phyloP scores from a whole-genome alignment of 37 sponge, comb jelly and placozoan species.

The Cliona cf. orientalis region DNA sequence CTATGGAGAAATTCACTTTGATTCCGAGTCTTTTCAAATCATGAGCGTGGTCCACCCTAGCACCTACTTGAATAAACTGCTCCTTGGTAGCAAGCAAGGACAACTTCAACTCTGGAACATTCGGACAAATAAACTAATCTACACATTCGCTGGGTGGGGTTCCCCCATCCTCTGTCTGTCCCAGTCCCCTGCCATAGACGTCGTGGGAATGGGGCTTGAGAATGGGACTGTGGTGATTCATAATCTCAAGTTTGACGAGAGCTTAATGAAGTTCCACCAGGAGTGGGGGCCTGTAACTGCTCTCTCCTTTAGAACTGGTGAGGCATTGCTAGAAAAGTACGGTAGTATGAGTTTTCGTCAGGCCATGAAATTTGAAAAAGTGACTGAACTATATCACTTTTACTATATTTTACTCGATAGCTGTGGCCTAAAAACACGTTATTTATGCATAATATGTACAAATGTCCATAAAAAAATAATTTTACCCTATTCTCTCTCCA shows the following conservation, averaged over 20 bases:
- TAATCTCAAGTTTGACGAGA: slow-evolving; percentile 86
- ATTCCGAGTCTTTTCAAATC: slow-evolving; percentile 55
- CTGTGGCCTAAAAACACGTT: too few relatives aligned
- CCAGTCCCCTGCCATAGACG: slow-evolving; percentile 91
- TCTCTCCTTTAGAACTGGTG: slow-evolving; percentile 90
- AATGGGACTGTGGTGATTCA: slow-evolving; percentile 84
- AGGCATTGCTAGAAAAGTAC: not conserved
- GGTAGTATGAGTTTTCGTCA: not conserved
- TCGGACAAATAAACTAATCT: slow-evolving; percentile 70
- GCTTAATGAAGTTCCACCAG: slow-evolving; percentile 91
- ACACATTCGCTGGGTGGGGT: slow-evolving; percentile 87
- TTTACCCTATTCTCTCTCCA: not conserved
- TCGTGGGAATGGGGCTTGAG: slow-evolving; percentile 87
- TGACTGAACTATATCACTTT: too few relatives aligned
- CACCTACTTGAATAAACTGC: slow-evolving; percentile 97
- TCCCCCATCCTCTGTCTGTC: slow-evolving; percentile 64
- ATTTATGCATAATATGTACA: too few relatives aligned
- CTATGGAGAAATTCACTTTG: slow-evolving; percentile 87
- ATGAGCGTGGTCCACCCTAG: slow-evolving; percentile 83
- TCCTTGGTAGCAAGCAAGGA: slow-evolving; percentile 88
- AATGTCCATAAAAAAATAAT: not conserved
- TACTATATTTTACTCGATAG: too few relatives aligned
- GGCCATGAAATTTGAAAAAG: too few relatives aligned
- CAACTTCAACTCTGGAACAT: slow-evolving; percentile 96
- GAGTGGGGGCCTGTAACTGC: slow-evolving; percentile 95